phyloP scores from a whole-genome alignment of 2,113 vertebrate genomes.

The Pterocles orientalis region DNA sequence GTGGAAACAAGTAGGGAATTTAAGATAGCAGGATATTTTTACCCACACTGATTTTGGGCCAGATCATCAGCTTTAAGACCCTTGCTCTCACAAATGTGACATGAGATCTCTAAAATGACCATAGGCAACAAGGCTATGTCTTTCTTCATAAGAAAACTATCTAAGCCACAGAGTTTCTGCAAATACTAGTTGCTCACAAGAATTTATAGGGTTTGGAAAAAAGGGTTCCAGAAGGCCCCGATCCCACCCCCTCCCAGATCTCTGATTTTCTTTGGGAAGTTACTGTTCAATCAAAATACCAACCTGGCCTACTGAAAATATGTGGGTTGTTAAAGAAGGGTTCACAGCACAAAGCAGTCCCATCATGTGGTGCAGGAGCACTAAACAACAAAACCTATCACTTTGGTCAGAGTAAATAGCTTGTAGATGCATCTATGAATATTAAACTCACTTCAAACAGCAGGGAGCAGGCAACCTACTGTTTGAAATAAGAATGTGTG shows the following conservation, averaged over 20 bases:
- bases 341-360: background rate
- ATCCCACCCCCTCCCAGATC: background rate
- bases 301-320: background rate
- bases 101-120: background rate
- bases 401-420: background rate
- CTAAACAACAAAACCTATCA: background rate
- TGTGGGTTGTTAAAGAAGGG: background rate
- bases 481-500: constrained; percentile 4
- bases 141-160: background rate
- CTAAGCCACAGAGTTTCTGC: background rate
- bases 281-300: background rate
- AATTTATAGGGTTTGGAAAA: background rate
- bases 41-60: background rate
- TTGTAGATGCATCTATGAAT: background rate
- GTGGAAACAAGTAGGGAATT: background rate
- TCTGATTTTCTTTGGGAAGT: background rate
- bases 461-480: background rate
- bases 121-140: background rate
- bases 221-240: background rate
- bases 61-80: background rate
- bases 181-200: background rate
- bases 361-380: background rate
- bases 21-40: background rate
- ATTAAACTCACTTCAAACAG: constrained; percentile 18
- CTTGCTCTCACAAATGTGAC: background rate